Conservation (phyloP, 2,113 vertebrate species). For the Mohoua ochrocephala region DNA sequence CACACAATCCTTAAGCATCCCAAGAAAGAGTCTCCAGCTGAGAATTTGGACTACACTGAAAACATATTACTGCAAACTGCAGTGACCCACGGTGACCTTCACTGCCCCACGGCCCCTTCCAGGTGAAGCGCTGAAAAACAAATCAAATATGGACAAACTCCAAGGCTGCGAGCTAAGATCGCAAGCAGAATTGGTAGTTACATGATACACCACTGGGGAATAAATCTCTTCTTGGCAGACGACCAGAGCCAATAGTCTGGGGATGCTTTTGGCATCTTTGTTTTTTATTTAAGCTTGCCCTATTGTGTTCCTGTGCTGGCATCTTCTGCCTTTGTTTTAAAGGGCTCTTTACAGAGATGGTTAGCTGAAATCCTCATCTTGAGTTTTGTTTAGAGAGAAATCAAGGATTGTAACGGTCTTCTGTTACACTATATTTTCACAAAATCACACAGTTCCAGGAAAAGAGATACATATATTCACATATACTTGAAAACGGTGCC, state of each 20-base stretch:
- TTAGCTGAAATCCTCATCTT: background rate
- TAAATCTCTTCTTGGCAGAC: conserved; percentile 7
- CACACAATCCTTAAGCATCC: conserved; percentile 51
- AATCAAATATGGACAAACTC: conserved; percentile 24
- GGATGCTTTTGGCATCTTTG: background rate
- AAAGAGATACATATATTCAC: background rate
- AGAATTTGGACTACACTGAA: conserved; percentile 66
- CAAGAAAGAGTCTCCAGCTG: conserved; percentile 68
- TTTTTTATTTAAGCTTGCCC: background rate
- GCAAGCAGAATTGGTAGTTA: background rate
- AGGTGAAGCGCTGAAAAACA: conserved; percentile 48
- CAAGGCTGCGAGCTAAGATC: background rate
- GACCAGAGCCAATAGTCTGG: background rate
- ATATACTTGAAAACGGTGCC: background rate
- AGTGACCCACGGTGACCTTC: conserved; percentile 37
- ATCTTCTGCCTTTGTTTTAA: conserved; percentile 10
- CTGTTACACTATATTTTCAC: background rate
- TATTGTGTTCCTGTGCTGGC: background rate
- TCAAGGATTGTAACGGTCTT: background rate
- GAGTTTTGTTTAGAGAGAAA: background rate
- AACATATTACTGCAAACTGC: conserved; percentile 52
- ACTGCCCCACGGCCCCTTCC: conserved; percentile 32
- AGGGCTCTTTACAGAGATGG: background rate
- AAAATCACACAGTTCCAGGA: background rate
- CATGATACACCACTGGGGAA: background rate